Conservation (phyloP, 1,140 invertebrate species). For the Drosophila seguyi region DNA sequence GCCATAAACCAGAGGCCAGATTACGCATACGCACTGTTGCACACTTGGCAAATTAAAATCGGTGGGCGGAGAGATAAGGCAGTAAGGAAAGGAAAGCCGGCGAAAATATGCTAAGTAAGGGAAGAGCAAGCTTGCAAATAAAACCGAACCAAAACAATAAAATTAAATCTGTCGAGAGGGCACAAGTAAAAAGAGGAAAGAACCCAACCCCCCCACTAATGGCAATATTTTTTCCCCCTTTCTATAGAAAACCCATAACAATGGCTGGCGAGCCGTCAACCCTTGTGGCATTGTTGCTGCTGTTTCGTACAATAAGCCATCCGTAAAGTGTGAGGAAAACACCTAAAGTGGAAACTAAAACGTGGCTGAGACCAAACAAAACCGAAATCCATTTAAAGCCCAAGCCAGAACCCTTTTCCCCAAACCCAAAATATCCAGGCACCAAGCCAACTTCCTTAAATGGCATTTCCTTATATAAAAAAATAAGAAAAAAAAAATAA, state of each 20-base stretch:
- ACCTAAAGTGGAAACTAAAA: slow-evolving; percentile 83
- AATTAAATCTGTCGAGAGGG: slow-evolving; percentile 78
- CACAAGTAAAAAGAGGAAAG: slow-evolving; percentile 15
- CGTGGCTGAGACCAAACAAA: slow-evolving; percentile 63
- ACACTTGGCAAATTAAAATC: slow-evolving; percentile 70
- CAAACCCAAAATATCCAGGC: not conserved
- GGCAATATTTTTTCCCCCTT: slow-evolving; percentile 54
- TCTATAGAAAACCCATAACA: slow-evolving; percentile 77
- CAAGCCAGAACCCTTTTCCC: slow-evolving; percentile 55
- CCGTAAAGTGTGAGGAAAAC: slow-evolving; percentile 67
- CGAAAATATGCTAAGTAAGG: slow-evolving; percentile 54
- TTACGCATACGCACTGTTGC: slow-evolving; percentile 82
- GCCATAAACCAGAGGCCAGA: slow-evolving; percentile 71
- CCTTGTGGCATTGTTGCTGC: slow-evolving; percentile 33
- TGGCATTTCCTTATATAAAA: slow-evolving; percentile 62
- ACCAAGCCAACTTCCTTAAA: slow-evolving; percentile 45
- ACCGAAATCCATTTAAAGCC: slow-evolving; percentile 80
- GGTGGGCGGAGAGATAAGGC: slow-evolving; percentile 26
- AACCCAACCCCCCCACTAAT: slow-evolving; percentile 53
- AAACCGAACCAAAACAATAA: slow-evolving; percentile 79
- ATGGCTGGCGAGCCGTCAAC: slow-evolving; percentile 54
- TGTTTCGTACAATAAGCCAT: slow-evolving; percentile 72
- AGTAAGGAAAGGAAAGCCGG: not conserved
- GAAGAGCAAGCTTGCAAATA: slow-evolving; percentile 64
- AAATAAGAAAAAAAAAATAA: slow-evolving; percentile 17